Evolutionary conservation across 92 coral and sea anemone genomes (phyloP).

Genomic region (Montipora capitata): DNA sequence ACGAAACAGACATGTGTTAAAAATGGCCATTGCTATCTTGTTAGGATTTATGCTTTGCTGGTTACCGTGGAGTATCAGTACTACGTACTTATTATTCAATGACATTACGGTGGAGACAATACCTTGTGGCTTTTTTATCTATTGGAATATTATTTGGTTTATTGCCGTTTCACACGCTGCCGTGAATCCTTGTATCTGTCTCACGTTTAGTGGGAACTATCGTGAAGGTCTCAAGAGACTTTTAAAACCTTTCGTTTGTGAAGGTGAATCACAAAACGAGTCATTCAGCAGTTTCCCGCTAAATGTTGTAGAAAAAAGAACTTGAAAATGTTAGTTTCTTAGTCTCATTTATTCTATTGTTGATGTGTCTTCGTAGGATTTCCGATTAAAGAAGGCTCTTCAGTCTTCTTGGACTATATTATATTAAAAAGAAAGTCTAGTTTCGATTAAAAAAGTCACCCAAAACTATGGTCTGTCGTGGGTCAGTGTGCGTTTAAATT

Average conservation of each 20-base stretch:
- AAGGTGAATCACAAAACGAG: background rate
- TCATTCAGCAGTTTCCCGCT: too few relatives aligned
- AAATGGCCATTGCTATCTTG: constrained; percentile 47
- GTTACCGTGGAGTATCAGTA: background rate
- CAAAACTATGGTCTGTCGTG: too few relatives aligned
- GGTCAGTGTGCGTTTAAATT: too few relatives aligned
- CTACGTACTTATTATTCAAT: background rate
- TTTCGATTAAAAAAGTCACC: too few relatives aligned
- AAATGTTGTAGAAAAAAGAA: too few relatives aligned
- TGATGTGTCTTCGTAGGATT: too few relatives aligned
- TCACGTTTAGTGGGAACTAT: constrained; percentile 45
- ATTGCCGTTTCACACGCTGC: constrained; percentile 42
- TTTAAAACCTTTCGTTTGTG: too few relatives aligned
- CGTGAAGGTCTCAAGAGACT: constrained; percentile 45
- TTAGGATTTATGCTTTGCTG: constrained; percentile 43
- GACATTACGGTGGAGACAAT: constrained; percentile 3
- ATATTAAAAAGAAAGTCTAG: too few relatives aligned
- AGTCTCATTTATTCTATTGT: too few relatives aligned
- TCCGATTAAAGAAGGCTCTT: too few relatives aligned
- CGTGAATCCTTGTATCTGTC: constrained; percentile 43
- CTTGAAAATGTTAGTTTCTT: too few relatives aligned
- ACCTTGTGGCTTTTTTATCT: background rate
- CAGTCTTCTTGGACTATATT: too few relatives aligned
- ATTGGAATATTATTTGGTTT: constrained; percentile 19
- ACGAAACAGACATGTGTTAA: constrained; percentile 16